Evolutionary conservation across 2,888 invertebrate species (phyloP).

Genomic region (Taenaris catops): DNA sequence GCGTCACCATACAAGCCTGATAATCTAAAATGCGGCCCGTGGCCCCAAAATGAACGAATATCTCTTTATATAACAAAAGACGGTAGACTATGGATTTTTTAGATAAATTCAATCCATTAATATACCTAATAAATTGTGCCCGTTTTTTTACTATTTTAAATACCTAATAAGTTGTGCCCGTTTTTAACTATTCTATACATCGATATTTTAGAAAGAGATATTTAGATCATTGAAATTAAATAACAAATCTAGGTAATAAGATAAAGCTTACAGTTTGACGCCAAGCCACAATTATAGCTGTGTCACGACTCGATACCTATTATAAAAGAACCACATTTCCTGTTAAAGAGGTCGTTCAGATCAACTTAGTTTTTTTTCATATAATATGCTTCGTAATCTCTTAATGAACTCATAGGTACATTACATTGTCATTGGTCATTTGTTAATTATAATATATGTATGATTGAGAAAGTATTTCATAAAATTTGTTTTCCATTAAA

Average conservation of each 20-base stretch:
- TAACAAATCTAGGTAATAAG: slow-evolving; percentile 23
- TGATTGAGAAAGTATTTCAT: slow-evolving; percentile 10
- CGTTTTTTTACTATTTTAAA: not conserved
- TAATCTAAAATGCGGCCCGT: slow-evolving; percentile 7
- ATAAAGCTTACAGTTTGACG: slow-evolving; percentile 24
- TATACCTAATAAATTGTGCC: not conserved
- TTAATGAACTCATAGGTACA: slow-evolving; percentile 9
- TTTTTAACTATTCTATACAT: slow-evolving; percentile 1
- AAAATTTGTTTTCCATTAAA: slow-evolving; percentile 1
- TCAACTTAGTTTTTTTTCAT: slow-evolving; percentile 30
- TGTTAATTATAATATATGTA: slow-evolving; percentile 10
- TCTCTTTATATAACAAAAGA: slow-evolving; percentile 9
- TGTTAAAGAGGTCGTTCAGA: slow-evolving; percentile 35
- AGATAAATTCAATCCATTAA: slow-evolving; percentile 3
- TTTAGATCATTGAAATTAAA: slow-evolving; percentile 18
- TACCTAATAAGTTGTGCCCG: not conserved
- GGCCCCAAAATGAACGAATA: slow-evolving; percentile 11
- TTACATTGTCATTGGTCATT: slow-evolving; percentile 4
- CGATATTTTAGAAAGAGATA: slow-evolving; percentile 3
- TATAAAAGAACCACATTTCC: slow-evolving; percentile 34
- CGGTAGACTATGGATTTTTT: not conserved
- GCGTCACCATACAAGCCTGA: slow-evolving; percentile 16
- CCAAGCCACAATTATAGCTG: slow-evolving; percentile 23
- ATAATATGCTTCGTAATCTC: slow-evolving; percentile 33
- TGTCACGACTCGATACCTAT: slow-evolving; percentile 33